A percentile compares a stretch with the other conserved stretches of the same genome.
phyloP scores from a whole-genome alignment of 2,113 vertebrate species.

The Tauraco erythrolophus region DNA sequence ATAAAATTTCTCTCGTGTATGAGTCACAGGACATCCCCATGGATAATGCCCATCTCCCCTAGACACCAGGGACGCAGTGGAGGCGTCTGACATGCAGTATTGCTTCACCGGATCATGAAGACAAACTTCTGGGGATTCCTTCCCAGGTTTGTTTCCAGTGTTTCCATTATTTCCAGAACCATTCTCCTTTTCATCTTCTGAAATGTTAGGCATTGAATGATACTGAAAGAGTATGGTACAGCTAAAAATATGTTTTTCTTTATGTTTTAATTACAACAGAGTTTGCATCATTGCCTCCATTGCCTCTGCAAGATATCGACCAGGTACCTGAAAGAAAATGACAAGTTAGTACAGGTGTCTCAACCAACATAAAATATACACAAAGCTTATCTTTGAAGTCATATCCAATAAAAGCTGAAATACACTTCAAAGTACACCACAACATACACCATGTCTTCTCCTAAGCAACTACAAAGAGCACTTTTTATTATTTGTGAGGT shows the following conservation, averaged over 20 bases:
- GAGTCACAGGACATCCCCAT: constrained; percentile 95
- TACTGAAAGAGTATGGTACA: background rate
- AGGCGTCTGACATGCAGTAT: constrained; percentile 74
- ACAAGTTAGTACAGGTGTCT: background rate
- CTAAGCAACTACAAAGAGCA: background rate
- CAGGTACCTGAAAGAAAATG: constrained; percentile 38
- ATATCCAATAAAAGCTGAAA: background rate
- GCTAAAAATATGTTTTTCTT: background rate
- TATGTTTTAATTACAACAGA: background rate
- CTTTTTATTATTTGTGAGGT: background rate
- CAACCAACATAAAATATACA: background rate
- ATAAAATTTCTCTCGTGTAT: constrained; percentile 95
- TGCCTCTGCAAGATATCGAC: background rate
- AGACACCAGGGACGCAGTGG: constrained; percentile 77
- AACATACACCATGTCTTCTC: accelerated
- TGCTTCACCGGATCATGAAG: constrained; percentile 71
- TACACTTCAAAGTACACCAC: background rate
- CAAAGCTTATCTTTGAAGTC: background rate
- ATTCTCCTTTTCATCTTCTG: constrained; percentile 84
- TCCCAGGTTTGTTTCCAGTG: constrained; percentile 70
- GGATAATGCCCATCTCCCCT: constrained; percentile 88
- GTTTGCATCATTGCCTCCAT: constrained; percentile 55
- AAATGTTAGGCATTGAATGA: constrained; percentile 92
- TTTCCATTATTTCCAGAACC: constrained; percentile 77
- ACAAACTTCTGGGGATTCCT: constrained; percentile 70